Conservation (phyloP, 2,888 invertebrate genomes). For the Plebejus melissa region DNA sequence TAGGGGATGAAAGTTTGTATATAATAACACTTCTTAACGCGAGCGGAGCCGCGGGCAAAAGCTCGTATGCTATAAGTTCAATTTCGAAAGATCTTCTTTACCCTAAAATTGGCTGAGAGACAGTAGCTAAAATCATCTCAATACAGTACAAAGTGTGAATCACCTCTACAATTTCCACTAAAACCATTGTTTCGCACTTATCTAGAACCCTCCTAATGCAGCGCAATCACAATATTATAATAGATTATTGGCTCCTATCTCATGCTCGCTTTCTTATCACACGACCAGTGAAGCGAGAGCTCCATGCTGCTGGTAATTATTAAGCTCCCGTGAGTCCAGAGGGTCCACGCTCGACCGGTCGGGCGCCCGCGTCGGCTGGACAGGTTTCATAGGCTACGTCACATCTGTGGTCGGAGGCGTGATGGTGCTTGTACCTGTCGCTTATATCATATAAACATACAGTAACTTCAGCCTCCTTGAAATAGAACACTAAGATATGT, state of each 20-base stretch:
- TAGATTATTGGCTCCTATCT: slow-evolving; percentile 42
- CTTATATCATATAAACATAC: slow-evolving; percentile 32
- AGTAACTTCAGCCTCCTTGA: no score
- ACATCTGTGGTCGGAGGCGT: slow-evolving; percentile 53
- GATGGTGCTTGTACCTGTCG: slow-evolving; percentile 59
- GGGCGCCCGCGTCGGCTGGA: slow-evolving; percentile 66
- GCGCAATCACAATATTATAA: slow-evolving; percentile 40
- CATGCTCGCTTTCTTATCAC: slow-evolving; percentile 69
- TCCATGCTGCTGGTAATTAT: slow-evolving; percentile 49
- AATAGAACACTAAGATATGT: no score
- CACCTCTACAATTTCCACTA: background rate
- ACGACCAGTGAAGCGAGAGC: slow-evolving; percentile 57
- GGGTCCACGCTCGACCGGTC: slow-evolving; percentile 69
- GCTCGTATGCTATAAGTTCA: no score
- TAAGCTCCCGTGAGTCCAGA: slow-evolving; percentile 56
- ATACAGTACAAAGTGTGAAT: background rate
- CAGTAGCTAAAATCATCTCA: no score
- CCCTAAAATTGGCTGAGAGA: no score
- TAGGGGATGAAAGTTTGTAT: no score
- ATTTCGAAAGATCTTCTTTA: no score
- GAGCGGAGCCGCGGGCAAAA: no score
- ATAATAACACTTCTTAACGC: no score
- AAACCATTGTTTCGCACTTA: slow-evolving; percentile 26
- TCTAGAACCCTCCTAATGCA: slow-evolving; percentile 34
- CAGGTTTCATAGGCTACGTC: slow-evolving; percentile 68